phyloP scores from a whole-genome alignment of 2,888 invertebrate genomes.

The Physocephala rufipes region DNA sequence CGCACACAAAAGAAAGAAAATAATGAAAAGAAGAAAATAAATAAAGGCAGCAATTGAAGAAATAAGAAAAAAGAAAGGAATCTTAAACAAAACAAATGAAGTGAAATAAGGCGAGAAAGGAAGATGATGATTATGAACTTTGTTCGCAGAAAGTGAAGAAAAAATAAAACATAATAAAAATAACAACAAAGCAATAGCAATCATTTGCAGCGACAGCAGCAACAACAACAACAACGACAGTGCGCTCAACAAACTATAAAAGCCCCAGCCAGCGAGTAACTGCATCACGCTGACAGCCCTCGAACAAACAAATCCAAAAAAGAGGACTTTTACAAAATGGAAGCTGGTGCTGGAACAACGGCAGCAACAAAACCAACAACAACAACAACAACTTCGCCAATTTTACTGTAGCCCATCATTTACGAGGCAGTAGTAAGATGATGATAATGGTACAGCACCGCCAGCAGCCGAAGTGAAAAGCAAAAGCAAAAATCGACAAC shows the following conservation, averaged over 20 bases:
- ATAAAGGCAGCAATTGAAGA: not conserved
- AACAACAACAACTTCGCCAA: conserved; percentile 10
- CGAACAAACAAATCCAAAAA: conserved; percentile 15
- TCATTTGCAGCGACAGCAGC: conserved; percentile 6
- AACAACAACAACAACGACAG: conserved; percentile 21
- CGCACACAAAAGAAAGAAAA: not conserved
- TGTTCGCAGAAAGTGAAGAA: conserved; percentile 22
- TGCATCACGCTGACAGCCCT: conserved; percentile 11
- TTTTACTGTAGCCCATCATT: not conserved
- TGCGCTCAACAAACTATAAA: conserved; percentile 5
- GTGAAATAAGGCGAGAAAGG: too few relatives aligned
- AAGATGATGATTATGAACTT: conserved; percentile 19
- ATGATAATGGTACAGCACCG: not conserved
- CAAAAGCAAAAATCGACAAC: not conserved
- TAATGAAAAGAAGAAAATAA: not conserved
- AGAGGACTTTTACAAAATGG: conserved; percentile 13
- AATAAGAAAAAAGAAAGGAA: conserved; percentile 19
- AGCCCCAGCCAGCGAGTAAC: not conserved
- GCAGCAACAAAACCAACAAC: conserved; percentile 15
- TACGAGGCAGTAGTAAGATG: not conserved
- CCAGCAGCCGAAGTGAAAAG: not conserved
- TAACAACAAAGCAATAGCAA: not conserved
- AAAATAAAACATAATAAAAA: not conserved
- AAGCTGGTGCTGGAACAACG: conserved; percentile 15
- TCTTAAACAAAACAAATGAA: not conserved